Evolutionary conservation across 2,888 invertebrate species (phyloP).

Genomic region (Liopterus haemorrhoidalis): DNA sequence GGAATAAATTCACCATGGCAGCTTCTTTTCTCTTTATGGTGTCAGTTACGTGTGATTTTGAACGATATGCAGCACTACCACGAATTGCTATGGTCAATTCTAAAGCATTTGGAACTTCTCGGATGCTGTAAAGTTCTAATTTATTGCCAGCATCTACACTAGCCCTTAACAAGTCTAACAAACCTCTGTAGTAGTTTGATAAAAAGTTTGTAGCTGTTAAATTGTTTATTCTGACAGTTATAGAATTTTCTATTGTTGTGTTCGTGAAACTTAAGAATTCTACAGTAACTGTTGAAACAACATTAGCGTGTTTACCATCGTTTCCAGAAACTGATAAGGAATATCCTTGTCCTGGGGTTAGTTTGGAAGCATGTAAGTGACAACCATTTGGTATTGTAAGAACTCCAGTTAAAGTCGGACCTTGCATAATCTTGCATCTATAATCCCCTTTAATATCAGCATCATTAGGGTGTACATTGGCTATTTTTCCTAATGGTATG

Average conservation of each 20-base stretch:
- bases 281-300: conserved; percentile 78
- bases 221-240: conserved; percentile 69
- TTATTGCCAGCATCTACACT: conserved; percentile 59
- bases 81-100: conserved; percentile 66
- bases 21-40: conserved; percentile 60
- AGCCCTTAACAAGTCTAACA: conserved; percentile 65
- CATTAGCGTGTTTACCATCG: conserved; percentile 83
- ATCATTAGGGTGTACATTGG: conserved; percentile 88
- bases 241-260: conserved; percentile 73
- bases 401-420: conserved; percentile 54
- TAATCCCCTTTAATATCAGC: conserved; percentile 86
- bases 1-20: conserved; percentile 58
- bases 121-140: conserved; percentile 66
- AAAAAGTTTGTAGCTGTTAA: conserved; percentile 70
- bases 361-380: conserved; percentile 68
- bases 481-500: conserved; percentile 76
- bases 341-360: conserved; percentile 66
- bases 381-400: conserved; percentile 71
- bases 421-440: conserved; percentile 71
- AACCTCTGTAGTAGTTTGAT: conserved; percentile 66
- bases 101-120: conserved; percentile 59
- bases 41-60: conserved; percentile 59
- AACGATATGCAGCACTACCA: conserved; percentile 56
- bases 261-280: conserved; percentile 78
- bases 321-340: conserved; percentile 78